A percentile compares a stretch with the other conserved stretches of the same genome.
phyloP scores from a whole-genome alignment of 2,113 vertebrate genomes.

The Nothoprocta pentlandii region DNA sequence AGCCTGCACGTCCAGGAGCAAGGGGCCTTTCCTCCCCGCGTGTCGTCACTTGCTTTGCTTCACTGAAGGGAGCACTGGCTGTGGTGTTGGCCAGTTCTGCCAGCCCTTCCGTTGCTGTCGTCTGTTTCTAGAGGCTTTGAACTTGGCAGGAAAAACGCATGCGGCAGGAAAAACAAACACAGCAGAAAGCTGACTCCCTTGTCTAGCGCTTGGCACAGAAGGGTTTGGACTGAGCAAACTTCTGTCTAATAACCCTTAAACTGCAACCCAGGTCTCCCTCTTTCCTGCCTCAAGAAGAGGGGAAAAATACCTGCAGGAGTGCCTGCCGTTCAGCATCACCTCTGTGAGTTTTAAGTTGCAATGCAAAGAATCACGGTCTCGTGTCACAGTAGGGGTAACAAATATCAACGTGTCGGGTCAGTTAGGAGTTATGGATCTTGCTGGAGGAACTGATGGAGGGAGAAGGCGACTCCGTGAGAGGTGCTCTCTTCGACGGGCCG shows the following conservation, averaged over 20 bases:
- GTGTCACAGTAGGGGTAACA: not conserved
- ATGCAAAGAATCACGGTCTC: not conserved
- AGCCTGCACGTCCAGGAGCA: too few species aligned
- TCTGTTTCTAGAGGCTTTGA: slow-evolving; percentile 40
- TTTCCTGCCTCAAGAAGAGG: not conserved
- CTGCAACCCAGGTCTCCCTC: not conserved
- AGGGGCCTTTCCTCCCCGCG: slow-evolving; percentile 24
- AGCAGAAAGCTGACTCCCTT: not conserved
- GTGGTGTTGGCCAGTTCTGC: slow-evolving; percentile 33
- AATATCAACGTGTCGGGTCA: not conserved
- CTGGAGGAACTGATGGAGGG: not conserved
- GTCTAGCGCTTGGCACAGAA: not conserved
- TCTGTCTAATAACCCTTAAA: not conserved
- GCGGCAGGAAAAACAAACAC: not conserved
- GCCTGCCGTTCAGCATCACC: not conserved
- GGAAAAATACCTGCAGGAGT: not conserved
- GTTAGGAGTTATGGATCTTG: not conserved
- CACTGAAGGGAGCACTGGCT: slow-evolving; percentile 16
- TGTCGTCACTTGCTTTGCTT: slow-evolving; percentile 35
- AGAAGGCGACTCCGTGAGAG: not conserved
- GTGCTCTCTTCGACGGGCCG: not conserved
- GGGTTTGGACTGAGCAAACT: not conserved
- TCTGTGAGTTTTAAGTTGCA: not conserved
- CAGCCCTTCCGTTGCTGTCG: slow-evolving; percentile 6
- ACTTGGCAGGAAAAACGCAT: not conserved